phyloP scores from a whole-genome alignment of 2,113 vertebrate species.

The Festucalex cinctus region DNA sequence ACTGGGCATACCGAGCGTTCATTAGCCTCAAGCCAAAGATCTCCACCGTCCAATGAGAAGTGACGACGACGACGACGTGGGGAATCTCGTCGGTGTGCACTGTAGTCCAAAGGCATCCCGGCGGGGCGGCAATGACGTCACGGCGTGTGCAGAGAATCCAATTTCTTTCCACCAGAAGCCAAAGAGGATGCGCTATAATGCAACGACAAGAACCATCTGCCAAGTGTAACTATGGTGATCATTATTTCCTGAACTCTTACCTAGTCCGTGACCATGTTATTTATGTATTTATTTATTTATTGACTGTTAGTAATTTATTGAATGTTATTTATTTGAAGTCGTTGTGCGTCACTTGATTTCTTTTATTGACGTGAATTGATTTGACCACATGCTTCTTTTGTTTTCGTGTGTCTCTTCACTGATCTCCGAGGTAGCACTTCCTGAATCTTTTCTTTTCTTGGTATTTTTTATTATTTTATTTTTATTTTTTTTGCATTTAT shows the following conservation, averaged over 20 bases:
- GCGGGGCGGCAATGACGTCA: slow-evolving; percentile 31
- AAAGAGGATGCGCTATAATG: slow-evolving; percentile 41
- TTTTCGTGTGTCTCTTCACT: slow-evolving; percentile 46
- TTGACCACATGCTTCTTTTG: slow-evolving; percentile 39
- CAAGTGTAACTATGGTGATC: slow-evolving; percentile 26
- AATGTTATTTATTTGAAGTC: slow-evolving; percentile 71
- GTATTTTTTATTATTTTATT: no score
- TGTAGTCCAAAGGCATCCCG: slow-evolving; percentile 43
- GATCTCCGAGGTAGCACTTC: slow-evolving; percentile 57
- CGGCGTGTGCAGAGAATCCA: slow-evolving; percentile 45
- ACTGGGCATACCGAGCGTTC: slow-evolving; percentile 75
- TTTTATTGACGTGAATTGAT: slow-evolving; percentile 59
- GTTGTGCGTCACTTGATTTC: slow-evolving; percentile 43
- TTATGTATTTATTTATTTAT: slow-evolving; percentile 86
- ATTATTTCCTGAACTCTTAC: slow-evolving; percentile 35
- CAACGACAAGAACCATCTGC: slow-evolving; percentile 35
- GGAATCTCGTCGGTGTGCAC: slow-evolving; percentile 39
- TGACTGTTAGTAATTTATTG: slow-evolving; percentile 77
- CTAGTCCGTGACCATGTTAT: slow-evolving; percentile 66
- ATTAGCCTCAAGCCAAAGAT: slow-evolving; percentile 71
- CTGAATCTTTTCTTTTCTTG: slow-evolving; percentile 41
- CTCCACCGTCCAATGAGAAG: slow-evolving; percentile 54
- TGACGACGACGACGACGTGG: slow-evolving; percentile 14
- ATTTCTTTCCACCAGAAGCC: slow-evolving; percentile 44
- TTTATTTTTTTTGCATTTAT: no score